Base-by-base conservation (phyloP, 2,113 vertebrate species). In the Colaptes auratus region DNA sequence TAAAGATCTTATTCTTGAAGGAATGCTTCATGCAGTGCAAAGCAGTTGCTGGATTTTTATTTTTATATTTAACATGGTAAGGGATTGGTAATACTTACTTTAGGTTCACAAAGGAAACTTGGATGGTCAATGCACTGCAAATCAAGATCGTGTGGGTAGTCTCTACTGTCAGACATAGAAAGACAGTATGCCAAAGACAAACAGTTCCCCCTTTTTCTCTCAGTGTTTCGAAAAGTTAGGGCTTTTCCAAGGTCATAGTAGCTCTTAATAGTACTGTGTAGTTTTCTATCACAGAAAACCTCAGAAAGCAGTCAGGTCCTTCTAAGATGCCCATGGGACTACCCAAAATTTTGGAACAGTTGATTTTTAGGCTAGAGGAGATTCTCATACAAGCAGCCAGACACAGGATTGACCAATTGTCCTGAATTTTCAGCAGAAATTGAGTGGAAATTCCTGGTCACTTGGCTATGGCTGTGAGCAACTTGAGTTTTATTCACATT, bases 151-250 rank as follows among this genome's bases (percentile, higher is more conserved):
- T 18, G 19, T 86, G 42, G 17, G 59, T 86, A 70, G 46, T 90
- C 58, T 93, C 76, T 94, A 85, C 88, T 91, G 48, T 48, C 74
- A 81, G 80, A 93, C 33, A 9, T 8, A 20, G 90, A 96, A 97
- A 92, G 95, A 89, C 52, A 76, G 28, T 83, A 72, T 93, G 85
- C 81, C 87, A 72, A 44, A 96, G 94, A 71, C 86, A 58, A 46
- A 52, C 4, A n/a, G 6, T 50, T 76, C 27, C 9, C 24, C 4
- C 1, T 5, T 48, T 55, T 17, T 55, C 19, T 52, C 25, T 72
- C 18, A 36, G 14, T 24, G 18, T 72, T 91, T 64, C 63, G 39
- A 25, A 90, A 82, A 58, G 6, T 25, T 56, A 73, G 53, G 58
- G 7, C 27, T 80, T 83, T 92, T 77, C n/a, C 20, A 42, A 42